phyloP scores from a whole-genome alignment of 2,113 vertebrate genomes.

The Pantherophis guttatus region DNA sequence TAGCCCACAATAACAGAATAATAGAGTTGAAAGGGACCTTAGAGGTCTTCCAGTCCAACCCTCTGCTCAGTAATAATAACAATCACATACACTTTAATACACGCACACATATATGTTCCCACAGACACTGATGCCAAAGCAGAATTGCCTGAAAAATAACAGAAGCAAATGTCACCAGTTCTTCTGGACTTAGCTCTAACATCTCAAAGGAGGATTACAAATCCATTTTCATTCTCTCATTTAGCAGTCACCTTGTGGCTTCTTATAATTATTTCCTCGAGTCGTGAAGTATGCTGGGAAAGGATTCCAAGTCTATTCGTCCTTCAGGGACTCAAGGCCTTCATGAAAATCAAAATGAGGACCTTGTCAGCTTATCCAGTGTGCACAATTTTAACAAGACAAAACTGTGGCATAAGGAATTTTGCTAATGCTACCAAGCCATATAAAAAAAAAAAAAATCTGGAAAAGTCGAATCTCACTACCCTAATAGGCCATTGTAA shows the following conservation, averaged over 20 bases:
- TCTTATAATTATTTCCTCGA: slow-evolving; percentile 47
- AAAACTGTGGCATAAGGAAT: slow-evolving; percentile 18
- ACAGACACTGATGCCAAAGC: background rate
- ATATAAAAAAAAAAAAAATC: slow-evolving; percentile 6
- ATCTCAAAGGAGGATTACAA: slow-evolving; percentile 32
- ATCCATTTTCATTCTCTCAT: slow-evolving; percentile 31
- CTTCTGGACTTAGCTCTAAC: background rate
- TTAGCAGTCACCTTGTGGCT: slow-evolving; percentile 40
- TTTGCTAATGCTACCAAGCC: slow-evolving; percentile 34
- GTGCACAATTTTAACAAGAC: slow-evolving; percentile 39
- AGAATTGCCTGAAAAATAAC: background rate
- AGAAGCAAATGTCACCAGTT: background rate
- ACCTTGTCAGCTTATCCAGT: slow-evolving; percentile 34
- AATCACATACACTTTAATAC: background rate
- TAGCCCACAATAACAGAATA: background rate
- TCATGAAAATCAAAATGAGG: slow-evolving; percentile 42
- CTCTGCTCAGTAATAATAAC: background rate
- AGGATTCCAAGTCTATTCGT: slow-evolving; percentile 24
- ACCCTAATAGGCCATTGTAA: slow-evolving; percentile 38
- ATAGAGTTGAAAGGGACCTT: background rate
- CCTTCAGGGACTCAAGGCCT: slow-evolving; percentile 6
- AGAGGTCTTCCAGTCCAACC: background rate
- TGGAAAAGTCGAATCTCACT: slow-evolving; percentile 37
- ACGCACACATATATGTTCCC: background rate
- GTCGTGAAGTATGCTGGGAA: slow-evolving; percentile 14